A percentile compares a stretch with the other conserved stretches of the same genome.
phyloP scores from a whole-genome alignment of 2,797 vertebrate genomes.

The Xenopus petersii region DNA sequence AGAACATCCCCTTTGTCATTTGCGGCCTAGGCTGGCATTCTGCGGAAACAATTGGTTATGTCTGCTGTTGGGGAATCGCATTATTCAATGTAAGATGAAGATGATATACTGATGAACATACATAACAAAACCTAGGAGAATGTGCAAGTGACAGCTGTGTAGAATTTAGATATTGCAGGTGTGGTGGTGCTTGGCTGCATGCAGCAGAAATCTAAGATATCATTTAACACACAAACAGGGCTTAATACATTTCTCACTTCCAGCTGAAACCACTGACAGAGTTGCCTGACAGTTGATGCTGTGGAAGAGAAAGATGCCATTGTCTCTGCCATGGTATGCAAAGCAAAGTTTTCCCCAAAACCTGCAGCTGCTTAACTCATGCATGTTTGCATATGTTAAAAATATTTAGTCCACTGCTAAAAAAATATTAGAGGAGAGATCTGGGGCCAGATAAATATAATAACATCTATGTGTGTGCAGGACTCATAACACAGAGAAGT shows the following conservation, averaged over 20 bases:
- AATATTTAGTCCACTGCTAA: constrained; percentile 62
- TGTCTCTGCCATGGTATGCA: constrained; percentile 44
- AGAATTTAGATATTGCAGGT: not conserved
- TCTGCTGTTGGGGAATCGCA: too few relatives aligned
- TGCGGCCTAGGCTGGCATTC: too few relatives aligned
- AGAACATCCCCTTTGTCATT: too few relatives aligned
- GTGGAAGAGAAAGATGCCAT: constrained; percentile 54
- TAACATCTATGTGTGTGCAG: constrained; percentile 55
- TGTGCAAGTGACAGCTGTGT: too few relatives aligned
- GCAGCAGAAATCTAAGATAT: not conserved
- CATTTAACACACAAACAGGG: not conserved
- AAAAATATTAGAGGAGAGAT: constrained; percentile 58
- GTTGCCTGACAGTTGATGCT: constrained; percentile 29
- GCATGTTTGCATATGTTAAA: constrained; percentile 61
- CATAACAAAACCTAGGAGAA: too few relatives aligned
- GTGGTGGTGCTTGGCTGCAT: not conserved
- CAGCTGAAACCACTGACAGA: constrained; percentile 15
- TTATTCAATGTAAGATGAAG: too few relatives aligned
- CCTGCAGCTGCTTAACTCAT: constrained; percentile 55
- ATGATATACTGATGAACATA: too few relatives aligned
- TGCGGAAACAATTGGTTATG: too few relatives aligned
- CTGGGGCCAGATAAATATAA: constrained; percentile 59
- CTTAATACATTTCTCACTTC: constrained; percentile 16
- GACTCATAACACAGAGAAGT: constrained; percentile 49
- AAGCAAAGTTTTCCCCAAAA: constrained; percentile 38